phyloP scores from a whole-genome alignment of 2,113 vertebrate genomes.

The rabbit (Oryctolagus cuniculus) region DNA sequence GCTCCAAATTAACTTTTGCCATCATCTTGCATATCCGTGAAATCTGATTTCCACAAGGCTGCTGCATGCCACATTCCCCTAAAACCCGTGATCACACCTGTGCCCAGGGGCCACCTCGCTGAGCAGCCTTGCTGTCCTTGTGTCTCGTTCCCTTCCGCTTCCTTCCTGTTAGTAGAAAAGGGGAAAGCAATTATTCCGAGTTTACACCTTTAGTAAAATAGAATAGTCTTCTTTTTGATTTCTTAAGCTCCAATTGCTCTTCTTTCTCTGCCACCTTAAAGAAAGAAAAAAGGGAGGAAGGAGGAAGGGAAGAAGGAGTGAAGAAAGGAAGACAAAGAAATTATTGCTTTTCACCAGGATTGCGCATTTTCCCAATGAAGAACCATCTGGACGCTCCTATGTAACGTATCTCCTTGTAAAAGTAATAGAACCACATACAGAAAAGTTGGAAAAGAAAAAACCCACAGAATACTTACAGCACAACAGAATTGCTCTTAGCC shows the following conservation, averaged over 20 bases:
- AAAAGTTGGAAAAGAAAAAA: constrained; percentile 30
- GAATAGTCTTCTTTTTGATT: neutral
- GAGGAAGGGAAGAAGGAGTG: neutral
- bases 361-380: constrained; percentile 15
- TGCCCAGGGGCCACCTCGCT: neutral
- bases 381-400: constrained; percentile 1
- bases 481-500: constrained; percentile 30
- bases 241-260: neutral
- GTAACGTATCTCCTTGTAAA: constrained; percentile 34
- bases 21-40: neutral
- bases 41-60: neutral
- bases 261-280: constrained; percentile 1
- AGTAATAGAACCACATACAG: neutral
- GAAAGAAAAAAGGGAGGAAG: neutral
- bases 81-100: neutral
- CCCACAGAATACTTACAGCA: neutral
- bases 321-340: neutral
- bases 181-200: constrained; percentile 20
- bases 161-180: constrained; percentile 16
- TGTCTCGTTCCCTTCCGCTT: neutral
- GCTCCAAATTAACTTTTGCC: constrained; percentile 44
- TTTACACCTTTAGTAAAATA: constrained; percentile 1
- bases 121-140: neutral
- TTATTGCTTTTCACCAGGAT: constrained; percentile 20
- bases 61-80: neutral